Percentiles rank a stretch among this genome's conserved stretches.
Evolutionary conservation across 2,113 vertebrate genomes (phyloP).

Genomic region (Cochlearius cochlearius): DNA sequence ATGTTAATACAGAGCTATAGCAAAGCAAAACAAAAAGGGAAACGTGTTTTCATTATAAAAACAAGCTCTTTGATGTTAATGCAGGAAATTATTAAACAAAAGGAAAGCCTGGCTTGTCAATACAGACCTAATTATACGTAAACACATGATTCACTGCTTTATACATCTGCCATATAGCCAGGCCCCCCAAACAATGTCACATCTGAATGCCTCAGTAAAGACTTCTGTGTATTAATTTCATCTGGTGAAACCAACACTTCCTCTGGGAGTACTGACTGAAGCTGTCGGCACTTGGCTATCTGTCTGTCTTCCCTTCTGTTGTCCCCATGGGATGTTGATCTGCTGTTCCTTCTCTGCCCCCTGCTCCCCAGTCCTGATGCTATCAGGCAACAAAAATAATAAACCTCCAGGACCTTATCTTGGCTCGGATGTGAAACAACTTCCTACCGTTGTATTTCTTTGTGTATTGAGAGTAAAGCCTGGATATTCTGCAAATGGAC

Average conservation of each 20-base stretch:
- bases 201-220: conserved; percentile 72
- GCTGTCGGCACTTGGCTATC: conserved; percentile 77
- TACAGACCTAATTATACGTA: conserved; percentile 71
- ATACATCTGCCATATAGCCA: conserved; percentile 73
- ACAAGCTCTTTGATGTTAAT: conserved; percentile 69
- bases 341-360: conserved; percentile 64
- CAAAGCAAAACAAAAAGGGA: conserved; percentile 46
- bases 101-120: conserved; percentile 71
- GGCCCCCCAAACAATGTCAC: conserved; percentile 71
- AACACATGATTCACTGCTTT: conserved; percentile 69
- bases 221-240: conserved; percentile 74
- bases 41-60: conserved; percentile 54
- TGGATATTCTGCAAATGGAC: conserved; percentile 63
- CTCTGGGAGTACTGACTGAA: conserved; percentile 80
- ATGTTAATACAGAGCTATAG: conserved; percentile 8
- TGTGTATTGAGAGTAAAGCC: conserved; percentile 66
- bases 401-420: conserved; percentile 87
- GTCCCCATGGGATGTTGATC: conserved; percentile 66
- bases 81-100: conserved; percentile 74
- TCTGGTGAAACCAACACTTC: conserved; percentile 79
- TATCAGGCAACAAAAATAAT: conserved; percentile 86
- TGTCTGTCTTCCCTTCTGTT: conserved; percentile 70
- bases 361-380: conserved; percentile 78
- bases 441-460: conserved; percentile 75
- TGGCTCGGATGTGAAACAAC: conserved; percentile 87